phyloP scores from a whole-genome alignment of 2,797 vertebrate genomes.

The Pampus argenteus region DNA sequence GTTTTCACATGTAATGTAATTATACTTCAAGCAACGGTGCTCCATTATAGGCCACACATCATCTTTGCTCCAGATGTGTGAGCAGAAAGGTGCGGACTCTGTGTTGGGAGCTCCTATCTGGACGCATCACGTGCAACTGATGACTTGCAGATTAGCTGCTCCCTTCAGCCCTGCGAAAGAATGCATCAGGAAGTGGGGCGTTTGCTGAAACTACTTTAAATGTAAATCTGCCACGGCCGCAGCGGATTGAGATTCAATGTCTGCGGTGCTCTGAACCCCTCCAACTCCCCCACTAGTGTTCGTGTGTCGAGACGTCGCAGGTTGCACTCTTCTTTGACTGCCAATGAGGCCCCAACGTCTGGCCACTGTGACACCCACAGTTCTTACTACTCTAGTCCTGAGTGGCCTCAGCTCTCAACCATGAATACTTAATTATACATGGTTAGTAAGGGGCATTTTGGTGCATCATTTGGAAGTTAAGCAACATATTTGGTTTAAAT shows the following conservation, averaged over 20 bases:
- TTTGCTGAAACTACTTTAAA: slow-evolving; percentile 87
- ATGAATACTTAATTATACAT: slow-evolving; percentile 47
- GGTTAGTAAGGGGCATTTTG: slow-evolving; percentile 44
- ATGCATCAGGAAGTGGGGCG: slow-evolving; percentile 81
- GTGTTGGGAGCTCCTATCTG: slow-evolving; percentile 63
- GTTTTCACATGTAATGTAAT: slow-evolving; percentile 65
- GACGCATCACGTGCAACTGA: slow-evolving; percentile 76
- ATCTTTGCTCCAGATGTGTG: slow-evolving; percentile 63
- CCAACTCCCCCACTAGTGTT: slow-evolving; percentile 65
- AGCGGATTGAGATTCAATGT: slow-evolving; percentile 85
- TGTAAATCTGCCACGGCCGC: slow-evolving; percentile 84
- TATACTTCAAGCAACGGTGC: slow-evolving; percentile 56
- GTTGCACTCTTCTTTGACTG: slow-evolving; percentile 67
- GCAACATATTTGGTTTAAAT: slow-evolving; percentile 40
- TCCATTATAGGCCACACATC: slow-evolving; percentile 71
- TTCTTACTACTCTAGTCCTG: slow-evolving; percentile 33
- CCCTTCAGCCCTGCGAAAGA: slow-evolving; percentile 72
- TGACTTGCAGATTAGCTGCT: slow-evolving; percentile 81
- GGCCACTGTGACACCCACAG: slow-evolving; percentile 55
- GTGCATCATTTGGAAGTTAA: slow-evolving; percentile 45
- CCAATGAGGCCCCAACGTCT: slow-evolving; percentile 66
- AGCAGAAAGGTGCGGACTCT: slow-evolving; percentile 63
- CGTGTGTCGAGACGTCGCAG: slow-evolving; percentile 65
- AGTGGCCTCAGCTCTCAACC: slow-evolving; percentile 37
- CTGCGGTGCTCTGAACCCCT: slow-evolving; percentile 64